phyloP scores from a whole-genome alignment of 2,113 vertebrate genomes.

The Psilopogon haemacephalus region DNA sequence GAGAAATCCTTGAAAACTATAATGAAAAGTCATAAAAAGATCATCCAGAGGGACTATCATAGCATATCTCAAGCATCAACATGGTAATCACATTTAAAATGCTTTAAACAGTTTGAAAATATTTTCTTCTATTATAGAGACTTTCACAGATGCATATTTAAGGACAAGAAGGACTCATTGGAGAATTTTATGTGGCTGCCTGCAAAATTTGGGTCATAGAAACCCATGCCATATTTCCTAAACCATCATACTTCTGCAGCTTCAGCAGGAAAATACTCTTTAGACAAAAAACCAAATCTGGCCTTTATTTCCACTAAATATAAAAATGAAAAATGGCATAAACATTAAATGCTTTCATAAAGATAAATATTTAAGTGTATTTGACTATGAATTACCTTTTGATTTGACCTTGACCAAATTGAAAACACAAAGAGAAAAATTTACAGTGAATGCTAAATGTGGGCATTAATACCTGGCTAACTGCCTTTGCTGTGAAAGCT shows the following conservation, averaged over 20 bases:
- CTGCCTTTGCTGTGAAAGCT: slow-evolving; percentile 47
- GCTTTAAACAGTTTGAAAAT: neutral
- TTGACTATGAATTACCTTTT: neutral
- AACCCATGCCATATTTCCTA: neutral
- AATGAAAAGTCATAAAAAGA: neutral
- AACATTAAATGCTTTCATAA: neutral
- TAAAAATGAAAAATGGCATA: neutral
- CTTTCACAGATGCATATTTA: slow-evolving; percentile 17
- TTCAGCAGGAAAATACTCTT: neutral
- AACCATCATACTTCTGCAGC: neutral
- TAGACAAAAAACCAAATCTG: neutral
- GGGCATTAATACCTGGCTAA: slow-evolving; percentile 48
- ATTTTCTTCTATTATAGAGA: neutral
- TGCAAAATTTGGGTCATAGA: neutral
- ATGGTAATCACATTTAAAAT: neutral
- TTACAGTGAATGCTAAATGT: neutral
- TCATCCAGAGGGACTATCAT: neutral
- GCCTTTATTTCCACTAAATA: neutral
- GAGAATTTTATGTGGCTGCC: neutral
- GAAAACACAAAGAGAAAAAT: slow-evolving; percentile 11
- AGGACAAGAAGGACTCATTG: neutral
- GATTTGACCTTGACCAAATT: slow-evolving; percentile 46
- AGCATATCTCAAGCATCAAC: neutral
- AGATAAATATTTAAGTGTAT: neutral
- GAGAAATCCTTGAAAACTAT: neutral